These are phyloP conservation scores for Caenorhabditis panamensis DNA, from an alignment of 2,888 invertebrate genomes.

Conservation along the genomic window DNA sequence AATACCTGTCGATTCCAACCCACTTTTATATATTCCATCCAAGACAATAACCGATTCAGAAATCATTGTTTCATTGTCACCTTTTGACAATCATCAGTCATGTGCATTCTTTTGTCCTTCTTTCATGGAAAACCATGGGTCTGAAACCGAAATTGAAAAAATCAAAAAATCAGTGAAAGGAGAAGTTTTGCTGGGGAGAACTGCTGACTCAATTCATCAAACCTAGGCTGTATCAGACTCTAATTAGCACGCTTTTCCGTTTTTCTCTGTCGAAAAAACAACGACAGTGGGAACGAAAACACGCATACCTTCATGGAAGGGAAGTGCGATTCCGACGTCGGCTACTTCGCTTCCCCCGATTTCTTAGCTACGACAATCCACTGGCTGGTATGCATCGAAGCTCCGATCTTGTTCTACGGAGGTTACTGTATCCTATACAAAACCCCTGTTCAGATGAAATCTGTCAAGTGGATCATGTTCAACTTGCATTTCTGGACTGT, in stretches of 20 bases:
- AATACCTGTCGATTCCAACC: too few relatives aligned
- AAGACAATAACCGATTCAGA: too few relatives aligned
- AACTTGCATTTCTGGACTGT: constrained; percentile 3
- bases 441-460: neutral
- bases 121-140: too few relatives aligned
- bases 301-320: neutral
- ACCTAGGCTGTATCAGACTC: neutral
- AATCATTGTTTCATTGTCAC: too few relatives aligned
- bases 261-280: neutral
- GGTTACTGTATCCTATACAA: constrained; percentile 7
- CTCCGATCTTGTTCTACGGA: neutral
- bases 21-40: too few relatives aligned
- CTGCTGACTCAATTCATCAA: too few relatives aligned
- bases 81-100: too few relatives aligned
- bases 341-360: neutral
- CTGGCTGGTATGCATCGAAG: neutral
- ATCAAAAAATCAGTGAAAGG: too few relatives aligned
- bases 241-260: neutral
- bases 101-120: too few relatives aligned
- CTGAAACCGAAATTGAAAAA: too few relatives aligned
- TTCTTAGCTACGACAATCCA: neutral
- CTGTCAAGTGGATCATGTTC: constrained; percentile 14
- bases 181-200: too few relatives aligned
- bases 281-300: neutral
- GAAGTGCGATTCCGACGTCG: neutral